Evolutionary conservation across 2,113 vertebrate species (phyloP).

Genomic region (Raja brachyura): DNA sequence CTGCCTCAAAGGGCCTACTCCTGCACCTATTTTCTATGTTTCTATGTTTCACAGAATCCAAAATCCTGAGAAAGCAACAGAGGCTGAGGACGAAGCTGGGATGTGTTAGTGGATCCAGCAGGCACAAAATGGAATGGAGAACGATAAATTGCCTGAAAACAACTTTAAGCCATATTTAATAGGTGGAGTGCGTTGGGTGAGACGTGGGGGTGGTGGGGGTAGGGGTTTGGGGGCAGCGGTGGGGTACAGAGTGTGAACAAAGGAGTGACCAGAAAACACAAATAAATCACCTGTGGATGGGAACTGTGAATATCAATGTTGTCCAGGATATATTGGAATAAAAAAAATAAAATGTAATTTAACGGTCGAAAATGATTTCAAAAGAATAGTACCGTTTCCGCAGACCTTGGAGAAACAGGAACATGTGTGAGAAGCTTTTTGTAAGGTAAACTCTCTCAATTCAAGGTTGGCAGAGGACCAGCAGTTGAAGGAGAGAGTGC

Average conservation of each 20-base stretch:
- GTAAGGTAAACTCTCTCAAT: background rate
- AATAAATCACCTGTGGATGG: background rate
- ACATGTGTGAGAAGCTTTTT: background rate
- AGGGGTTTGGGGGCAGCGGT: background rate
- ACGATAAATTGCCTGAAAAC: background rate
- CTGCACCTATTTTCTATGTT: background rate
- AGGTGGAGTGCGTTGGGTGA: background rate
- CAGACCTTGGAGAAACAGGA: background rate
- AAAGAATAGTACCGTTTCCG: background rate
- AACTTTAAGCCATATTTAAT: background rate
- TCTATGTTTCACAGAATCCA: background rate
- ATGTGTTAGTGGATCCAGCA: background rate
- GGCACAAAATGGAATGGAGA: background rate
- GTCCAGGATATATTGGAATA: background rate
- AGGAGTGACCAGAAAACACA: background rate
- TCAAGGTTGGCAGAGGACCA: no score
- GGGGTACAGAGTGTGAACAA: background rate
- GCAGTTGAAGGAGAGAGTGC: no score
- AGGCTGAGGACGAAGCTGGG: background rate
- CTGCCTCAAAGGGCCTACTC: no score
- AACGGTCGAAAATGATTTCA: background rate
- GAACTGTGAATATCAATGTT: background rate
- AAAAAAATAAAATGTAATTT: background rate
- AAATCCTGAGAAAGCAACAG: background rate
- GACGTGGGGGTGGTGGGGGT: no score